phyloP scores from a whole-genome alignment of 2,797 vertebrate genomes.

The Cirrhinus mrigala region DNA sequence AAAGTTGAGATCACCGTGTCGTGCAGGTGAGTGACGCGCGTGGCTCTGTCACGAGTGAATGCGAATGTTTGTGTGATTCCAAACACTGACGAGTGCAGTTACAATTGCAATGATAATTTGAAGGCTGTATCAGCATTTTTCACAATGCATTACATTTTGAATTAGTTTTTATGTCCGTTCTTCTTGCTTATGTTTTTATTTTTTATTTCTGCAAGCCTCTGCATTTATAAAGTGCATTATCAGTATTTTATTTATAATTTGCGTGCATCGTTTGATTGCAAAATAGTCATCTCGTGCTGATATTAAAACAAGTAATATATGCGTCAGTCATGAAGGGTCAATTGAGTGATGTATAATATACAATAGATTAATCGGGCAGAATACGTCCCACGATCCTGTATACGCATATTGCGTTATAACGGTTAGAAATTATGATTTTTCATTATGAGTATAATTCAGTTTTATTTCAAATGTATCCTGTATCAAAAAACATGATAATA shows the following conservation, averaged over 20 bases:
- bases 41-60: no score
- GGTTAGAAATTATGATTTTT: not conserved
- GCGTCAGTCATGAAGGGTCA: not conserved
- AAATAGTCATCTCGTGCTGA: not conserved
- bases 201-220: not conserved
- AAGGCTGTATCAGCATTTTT: not conserved
- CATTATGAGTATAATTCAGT: not conserved
- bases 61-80: not conserved
- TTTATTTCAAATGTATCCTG: not conserved
- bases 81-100: not conserved
- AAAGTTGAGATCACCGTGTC: conserved; percentile 95
- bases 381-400: not conserved
- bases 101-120: not conserved
- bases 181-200: not conserved
- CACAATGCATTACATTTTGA: not conserved
- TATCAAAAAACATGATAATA: not conserved
- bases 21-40: conserved; percentile 86
- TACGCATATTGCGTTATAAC: not conserved
- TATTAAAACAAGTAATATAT: not conserved
- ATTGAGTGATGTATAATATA: not conserved
- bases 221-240: not conserved
- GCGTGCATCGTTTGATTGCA: not conserved
- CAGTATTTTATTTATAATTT: not conserved
- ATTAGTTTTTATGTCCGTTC: not conserved
- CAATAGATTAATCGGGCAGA: not conserved